Percentiles rank a stretch among this genome's conserved stretches.
Evolutionary conservation across 2,797 vertebrate genomes (phyloP).

Genomic region (Cuculus canorus): DNA sequence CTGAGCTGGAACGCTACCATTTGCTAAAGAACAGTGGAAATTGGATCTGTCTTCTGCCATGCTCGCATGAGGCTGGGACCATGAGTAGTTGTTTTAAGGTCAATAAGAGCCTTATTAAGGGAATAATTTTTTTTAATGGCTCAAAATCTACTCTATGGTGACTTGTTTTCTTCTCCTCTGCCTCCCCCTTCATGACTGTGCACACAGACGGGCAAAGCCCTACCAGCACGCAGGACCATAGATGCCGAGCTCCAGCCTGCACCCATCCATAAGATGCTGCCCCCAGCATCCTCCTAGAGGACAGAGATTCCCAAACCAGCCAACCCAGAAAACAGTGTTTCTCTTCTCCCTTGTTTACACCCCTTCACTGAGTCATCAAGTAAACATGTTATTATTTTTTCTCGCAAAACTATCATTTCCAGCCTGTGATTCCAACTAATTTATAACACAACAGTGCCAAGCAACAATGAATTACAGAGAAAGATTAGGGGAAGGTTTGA

Average conservation of each 20-base stretch:
- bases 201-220: not conserved
- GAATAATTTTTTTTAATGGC: not conserved
- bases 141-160: not conserved
- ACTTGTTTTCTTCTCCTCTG: not conserved
- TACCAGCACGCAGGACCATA: not conserved
- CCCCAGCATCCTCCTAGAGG: not conserved
- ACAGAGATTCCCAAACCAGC: not conserved
- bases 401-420: not conserved
- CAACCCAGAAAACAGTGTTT: fast-evolving
- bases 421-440: not conserved
- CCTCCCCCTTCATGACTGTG: not conserved
- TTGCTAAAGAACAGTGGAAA: not conserved
- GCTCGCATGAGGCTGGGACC: not conserved
- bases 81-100: not conserved
- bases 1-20: not conserved
- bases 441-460: not conserved
- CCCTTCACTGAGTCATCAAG: not conserved
- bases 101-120: not conserved
- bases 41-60: not conserved
- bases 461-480: not conserved
- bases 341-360: not conserved
- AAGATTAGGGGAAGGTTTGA: not conserved
- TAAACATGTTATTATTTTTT: not conserved
- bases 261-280: not conserved
- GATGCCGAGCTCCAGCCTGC: not conserved